Base-by-base conservation (phyloP, 2,888 invertebrate genomes). In the Chaetogeoica ovagalla region DNA sequence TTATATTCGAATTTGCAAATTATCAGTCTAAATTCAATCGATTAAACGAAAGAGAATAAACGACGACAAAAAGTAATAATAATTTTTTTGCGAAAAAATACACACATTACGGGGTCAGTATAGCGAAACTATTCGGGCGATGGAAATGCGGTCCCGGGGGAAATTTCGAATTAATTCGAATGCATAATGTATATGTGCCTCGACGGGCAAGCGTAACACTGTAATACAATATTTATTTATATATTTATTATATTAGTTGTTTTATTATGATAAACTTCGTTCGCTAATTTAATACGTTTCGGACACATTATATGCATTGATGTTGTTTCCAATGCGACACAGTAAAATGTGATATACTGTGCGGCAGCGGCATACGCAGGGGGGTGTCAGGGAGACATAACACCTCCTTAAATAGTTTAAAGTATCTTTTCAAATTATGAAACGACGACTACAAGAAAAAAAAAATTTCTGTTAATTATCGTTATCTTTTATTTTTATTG, bases 91-190 rank as follows among this genome's bases (percentile, higher is more conserved):
- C 15, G 30, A 62, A 60, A 30, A 30, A 30, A 37, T 39, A 23
- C 30, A 23, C 30, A 39, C 13, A 39, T 48, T 30, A 62, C 15
- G 37, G 23, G 30, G 30, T 4, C 52, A 9, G 37, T 37, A n/a
- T n/a, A n/a, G n/a, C 48, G 55, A 65, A 55, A 74, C 19, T 15
- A 7, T 43, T 75, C 57, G 8, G 17, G 57, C 57, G 69, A 77
- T 19, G 3, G 68, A n/a, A 48, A 77, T 60, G 37, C 23, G 11
- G 68, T 60, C 76, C 37, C 60, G 17, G 19, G 69, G 69, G 68
- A 77, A 77, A 77, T 77, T 70, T 62, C 19, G 52, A 77, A 70
- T 70, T 69, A 77, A 77, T 77, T 77, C 62, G 13, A 70, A 77
- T 77, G 62, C 77, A 77, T 70, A 62, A 77, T 77, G 48, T 62